These are phyloP conservation scores for Heterodera schachtii DNA, from an alignment of 1,140 invertebrate species.

Conservation along the genomic window DNA sequence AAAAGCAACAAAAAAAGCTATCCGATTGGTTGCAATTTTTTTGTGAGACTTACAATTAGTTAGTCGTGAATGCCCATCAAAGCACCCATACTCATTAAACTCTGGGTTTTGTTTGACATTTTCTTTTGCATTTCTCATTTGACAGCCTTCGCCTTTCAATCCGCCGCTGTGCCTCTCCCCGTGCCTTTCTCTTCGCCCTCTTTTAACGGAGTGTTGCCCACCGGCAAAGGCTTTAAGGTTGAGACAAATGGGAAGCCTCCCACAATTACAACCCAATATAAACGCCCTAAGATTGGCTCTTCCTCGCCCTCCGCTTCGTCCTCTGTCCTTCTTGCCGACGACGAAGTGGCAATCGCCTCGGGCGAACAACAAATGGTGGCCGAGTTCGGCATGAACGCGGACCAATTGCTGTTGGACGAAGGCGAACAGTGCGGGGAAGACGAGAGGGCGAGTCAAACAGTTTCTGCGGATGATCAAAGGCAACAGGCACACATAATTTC, in stretches of 20 bases:
- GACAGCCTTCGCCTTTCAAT: not conserved
- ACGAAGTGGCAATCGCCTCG: not conserved
- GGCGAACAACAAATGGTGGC: not conserved
- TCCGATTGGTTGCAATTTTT: no score
- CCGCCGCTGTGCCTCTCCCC: not conserved
- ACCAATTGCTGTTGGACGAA: not conserved
- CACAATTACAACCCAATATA: no score
- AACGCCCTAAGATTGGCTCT: not conserved
- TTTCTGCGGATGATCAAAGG: not conserved
- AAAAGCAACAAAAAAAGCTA: no score
- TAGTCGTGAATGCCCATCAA: no score
- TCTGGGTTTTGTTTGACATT: no score
- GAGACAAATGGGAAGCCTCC: no score
- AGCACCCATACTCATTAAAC: no score
- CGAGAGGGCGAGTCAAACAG: no score
- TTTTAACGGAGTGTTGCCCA: not conserved
- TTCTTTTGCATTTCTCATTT: not conserved
- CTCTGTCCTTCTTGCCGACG: not conserved
- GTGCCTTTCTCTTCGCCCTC: not conserved
- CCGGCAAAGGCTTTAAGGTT: slow-evolving; percentile 10
- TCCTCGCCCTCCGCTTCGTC: not conserved
- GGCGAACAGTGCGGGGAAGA: not conserved
- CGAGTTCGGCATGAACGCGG: not conserved
- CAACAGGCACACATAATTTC: not conserved
- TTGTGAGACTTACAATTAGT: no score